Evolutionary conservation across 2,113 vertebrate genomes (phyloP), one percentile per base, ranked within the genome.

Genomic region (Triplophysa tibetana): DNA sequence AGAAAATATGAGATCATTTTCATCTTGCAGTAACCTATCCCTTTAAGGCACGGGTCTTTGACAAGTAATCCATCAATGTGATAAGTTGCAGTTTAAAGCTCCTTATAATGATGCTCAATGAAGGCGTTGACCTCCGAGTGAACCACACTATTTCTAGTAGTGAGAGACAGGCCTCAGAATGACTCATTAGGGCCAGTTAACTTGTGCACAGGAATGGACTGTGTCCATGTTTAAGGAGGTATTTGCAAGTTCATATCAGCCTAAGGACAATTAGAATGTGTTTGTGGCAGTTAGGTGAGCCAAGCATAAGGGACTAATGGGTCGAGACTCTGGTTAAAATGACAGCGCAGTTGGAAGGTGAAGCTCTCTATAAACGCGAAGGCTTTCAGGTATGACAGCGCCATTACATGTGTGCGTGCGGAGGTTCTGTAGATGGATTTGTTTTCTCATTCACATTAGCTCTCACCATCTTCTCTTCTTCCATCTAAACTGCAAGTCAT

Each of bases 381-480:
- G 77, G 69, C 64, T 76, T 79, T 85, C 79, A 45, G 70, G 73
- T 82, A 67, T 78, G 74, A 77, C 52, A 74, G 63, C 65, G n/a
- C 60, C 70, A 67, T 65, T 75, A 63, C 70, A 26, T 82, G 77
- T 69, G 63, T 69, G 52, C 74, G 67, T 78, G 52, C 61, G 68
- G 56, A 54, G 67, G 74, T 76, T 79, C 63, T 77, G 50, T 74
- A 83, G 79, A 85, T 83, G 85, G 85, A 85, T 85, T 81, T 83
- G 66, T 84, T 85, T 80, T 78, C 77, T 83, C 83, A 80, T 76
- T 87, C 77, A 63, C 83, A 87, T 83, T 87, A 87, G 83, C 79
- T 79, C 66, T 78, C 69, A 70, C 81, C 69, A 69, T 85, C 84
- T 81, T 82, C 81, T 81, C 61, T 50, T 80, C 81, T 75, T 81